phyloP scores from a whole-genome alignment of 2,797 vertebrate species.

The Mus caroli region DNA sequence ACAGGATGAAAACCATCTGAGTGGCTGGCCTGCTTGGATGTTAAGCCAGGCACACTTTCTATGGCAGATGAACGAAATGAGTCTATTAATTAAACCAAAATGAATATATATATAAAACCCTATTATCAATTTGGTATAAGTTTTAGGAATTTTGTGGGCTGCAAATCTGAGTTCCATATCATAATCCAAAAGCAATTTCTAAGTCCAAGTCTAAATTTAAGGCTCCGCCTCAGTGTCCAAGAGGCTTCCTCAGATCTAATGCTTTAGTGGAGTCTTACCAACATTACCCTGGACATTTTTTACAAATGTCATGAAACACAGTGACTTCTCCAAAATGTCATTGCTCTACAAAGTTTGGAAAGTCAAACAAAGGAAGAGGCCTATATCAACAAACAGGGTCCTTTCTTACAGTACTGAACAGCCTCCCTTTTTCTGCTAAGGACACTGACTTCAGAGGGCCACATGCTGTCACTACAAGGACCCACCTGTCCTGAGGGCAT shows the following conservation, averaged over 20 bases:
- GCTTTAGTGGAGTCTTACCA: background rate
- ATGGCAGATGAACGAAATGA: background rate
- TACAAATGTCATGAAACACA: background rate
- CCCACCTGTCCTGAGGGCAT: background rate
- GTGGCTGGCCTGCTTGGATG: background rate
- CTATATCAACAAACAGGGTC: background rate
- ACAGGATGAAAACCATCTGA: background rate
- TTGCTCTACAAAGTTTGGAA: background rate
- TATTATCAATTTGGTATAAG: background rate
- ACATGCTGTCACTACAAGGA: background rate
- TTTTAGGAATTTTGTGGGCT: background rate
- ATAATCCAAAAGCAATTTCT: background rate
- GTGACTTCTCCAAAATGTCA: background rate
- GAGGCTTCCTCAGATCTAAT: background rate
- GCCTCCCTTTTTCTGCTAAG: background rate
- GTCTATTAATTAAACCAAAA: background rate
- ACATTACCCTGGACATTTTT: background rate
- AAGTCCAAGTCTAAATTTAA: background rate
- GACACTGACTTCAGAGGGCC: background rate
- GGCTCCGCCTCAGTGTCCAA: background rate
- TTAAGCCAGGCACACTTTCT: background rate
- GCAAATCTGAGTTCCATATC: slow-evolving; percentile 6
- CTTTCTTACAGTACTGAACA: background rate
- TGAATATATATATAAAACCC: background rate
- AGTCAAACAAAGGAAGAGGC: slow-evolving; percentile 4